Evolutionary conservation across 1,140 invertebrate genomes (phyloP), one percentile per base, ranked within the genome.

Genomic region (Ectropis grisescens): DNA sequence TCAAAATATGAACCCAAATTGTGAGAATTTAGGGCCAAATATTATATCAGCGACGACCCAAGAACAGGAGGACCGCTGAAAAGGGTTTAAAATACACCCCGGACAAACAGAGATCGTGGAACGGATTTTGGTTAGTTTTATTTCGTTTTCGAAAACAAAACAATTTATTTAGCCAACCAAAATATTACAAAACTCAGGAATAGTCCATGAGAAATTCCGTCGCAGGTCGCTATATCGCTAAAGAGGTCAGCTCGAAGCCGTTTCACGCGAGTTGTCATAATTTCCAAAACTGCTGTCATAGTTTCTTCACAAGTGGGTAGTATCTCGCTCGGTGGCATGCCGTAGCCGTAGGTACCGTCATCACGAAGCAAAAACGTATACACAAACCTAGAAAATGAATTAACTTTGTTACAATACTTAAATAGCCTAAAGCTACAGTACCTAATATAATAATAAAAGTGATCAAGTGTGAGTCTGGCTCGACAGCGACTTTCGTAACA

Each of bases 271-370:
- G 56, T 60, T 0, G 56, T 61, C 60, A 76, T 72, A 0, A 70
- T 15, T 14, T 68, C 54, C 0, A 52, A 22, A 1, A 76, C 22
- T 3, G 64, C 68, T 0, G 35, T 11, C 4, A 67, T 13, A 0
- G 49, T 46, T 82, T 95, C 93, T 37, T 86, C 64, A 13, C 85
- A 88, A 12, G 90, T 89, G 0, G 89, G 87, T 8, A 87, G 58
- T 30, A 96, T 95, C 56, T 92, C 86, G 14, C 84, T 62, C 1
- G 88, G 80, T 0, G 93, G 93, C 11, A 96, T 75, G 1, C 92
- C 19, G 55, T 95, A 94, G 1, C 93, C 93, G 40, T 89, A 86
- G 13, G 68, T 49, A n/a, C 93, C 93, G 13, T 79, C 87, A 59
- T 95, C 93, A 1, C 92, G 81, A 9, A 93, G 70, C 37, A 85